Conservation (phyloP, 2,888 invertebrate genomes). For the Lasioglossum marginatum region DNA sequence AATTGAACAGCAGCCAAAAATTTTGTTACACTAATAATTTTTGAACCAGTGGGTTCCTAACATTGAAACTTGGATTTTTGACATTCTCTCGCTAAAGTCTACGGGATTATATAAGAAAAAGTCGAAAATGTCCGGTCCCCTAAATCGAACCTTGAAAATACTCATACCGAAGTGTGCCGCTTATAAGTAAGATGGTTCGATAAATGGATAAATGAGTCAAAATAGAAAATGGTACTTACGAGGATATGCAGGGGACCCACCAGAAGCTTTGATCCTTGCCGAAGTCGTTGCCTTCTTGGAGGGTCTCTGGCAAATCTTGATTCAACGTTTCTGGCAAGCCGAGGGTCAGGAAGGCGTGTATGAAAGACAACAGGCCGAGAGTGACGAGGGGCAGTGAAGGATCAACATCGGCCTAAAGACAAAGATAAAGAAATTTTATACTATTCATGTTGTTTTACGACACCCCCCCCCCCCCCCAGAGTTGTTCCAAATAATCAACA, state of each 20-base stretch:
- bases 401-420: conserved; percentile 77
- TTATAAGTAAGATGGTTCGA: background rate
- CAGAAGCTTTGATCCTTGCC: conserved; percentile 92
- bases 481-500: too few relatives aligned
- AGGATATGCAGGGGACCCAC: conserved; percentile 88
- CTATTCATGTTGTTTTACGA: background rate
- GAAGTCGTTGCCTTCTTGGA: conserved; percentile 94
- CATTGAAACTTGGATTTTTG: too few relatives aligned
- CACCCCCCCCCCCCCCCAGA: too few relatives aligned
- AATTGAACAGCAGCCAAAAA: too few relatives aligned
- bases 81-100: too few relatives aligned
- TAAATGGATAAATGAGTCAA: background rate
- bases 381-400: conserved; percentile 89
- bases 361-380: conserved; percentile 90
- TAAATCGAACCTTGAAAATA: too few relatives aligned
- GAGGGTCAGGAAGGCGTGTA: conserved; percentile 91
- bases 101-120: too few relatives aligned
- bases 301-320: conserved; percentile 93
- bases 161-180: too few relatives aligned
- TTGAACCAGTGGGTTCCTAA: too few relatives aligned
- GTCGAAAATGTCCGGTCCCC: too few relatives aligned
- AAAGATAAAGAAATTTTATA: background rate
- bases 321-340: conserved; percentile 94
- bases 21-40: too few relatives aligned
- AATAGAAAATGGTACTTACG: conserved; percentile 70